phyloP scores from a whole-genome alignment of 2,113 vertebrate genomes.

The Sinocyclocheilus rhinocerous region DNA sequence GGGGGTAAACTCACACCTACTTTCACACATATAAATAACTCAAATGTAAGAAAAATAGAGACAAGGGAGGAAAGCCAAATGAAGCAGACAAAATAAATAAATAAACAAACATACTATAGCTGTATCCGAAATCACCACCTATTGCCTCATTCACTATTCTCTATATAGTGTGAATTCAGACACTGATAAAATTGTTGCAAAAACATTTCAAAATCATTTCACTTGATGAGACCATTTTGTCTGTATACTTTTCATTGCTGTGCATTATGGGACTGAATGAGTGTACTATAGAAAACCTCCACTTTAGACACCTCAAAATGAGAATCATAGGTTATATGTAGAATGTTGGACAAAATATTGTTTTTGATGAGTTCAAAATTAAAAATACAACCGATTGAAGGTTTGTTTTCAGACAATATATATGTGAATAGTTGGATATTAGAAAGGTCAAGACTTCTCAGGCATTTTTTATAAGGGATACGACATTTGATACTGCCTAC shows the following conservation, averaged over 20 bases:
- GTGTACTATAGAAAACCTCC: too few relatives aligned
- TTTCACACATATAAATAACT: conserved; percentile 5
- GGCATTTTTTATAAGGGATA: not conserved
- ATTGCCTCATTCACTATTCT: not conserved
- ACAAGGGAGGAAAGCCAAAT: not conserved
- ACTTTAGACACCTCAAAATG: too few relatives aligned
- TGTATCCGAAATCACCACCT: not conserved
- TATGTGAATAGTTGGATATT: not conserved
- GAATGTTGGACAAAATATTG: not conserved
- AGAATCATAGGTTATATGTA: not conserved
- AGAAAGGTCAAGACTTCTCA: not conserved
- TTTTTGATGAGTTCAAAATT: not conserved
- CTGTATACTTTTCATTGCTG: too few relatives aligned
- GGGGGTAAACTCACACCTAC: not conserved
- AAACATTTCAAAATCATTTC: not conserved
- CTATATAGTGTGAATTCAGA: not conserved
- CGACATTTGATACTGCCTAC: too few relatives aligned
- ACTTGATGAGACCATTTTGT: not conserved
- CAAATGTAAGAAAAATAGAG: not conserved
- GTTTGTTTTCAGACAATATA: not conserved
- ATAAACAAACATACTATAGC: not conserved
- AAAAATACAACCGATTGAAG: not conserved
- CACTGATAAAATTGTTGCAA: not conserved
- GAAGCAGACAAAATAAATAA: not conserved
- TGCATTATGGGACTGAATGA: too few relatives aligned